Conservation (phyloP, 2,113 vertebrate genomes). For the Porphyrio hochstetteri region DNA sequence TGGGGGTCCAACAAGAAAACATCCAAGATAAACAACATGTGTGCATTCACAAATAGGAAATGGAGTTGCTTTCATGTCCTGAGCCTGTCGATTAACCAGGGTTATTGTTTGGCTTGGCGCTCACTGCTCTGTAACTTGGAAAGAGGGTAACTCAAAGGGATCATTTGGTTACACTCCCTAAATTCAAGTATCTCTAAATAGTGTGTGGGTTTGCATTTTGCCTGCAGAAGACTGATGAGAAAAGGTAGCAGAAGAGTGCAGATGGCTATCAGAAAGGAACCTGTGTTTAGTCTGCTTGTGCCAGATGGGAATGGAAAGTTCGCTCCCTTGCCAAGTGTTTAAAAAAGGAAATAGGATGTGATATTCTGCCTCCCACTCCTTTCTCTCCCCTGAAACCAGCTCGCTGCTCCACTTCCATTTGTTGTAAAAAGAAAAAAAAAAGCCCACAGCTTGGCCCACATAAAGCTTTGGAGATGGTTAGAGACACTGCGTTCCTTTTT, state of each 20-base stretch:
- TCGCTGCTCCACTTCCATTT: conserved; percentile 47
- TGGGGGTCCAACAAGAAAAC: not conserved
- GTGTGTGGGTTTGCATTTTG: not conserved
- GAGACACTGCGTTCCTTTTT: conserved; percentile 25
- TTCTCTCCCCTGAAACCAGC: conserved; percentile 54
- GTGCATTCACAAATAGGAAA: conserved; percentile 75
- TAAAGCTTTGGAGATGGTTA: conserved; percentile 10
- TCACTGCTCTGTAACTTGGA: not conserved
- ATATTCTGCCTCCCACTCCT: conserved; percentile 61
- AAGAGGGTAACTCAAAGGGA: conserved; percentile 32
- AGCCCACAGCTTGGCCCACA: not conserved
- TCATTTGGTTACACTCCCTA: conserved; percentile 15
- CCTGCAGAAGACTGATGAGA: conserved; percentile 31
- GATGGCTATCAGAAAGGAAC: conserved; percentile 47
- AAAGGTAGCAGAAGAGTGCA: conserved; percentile 49
- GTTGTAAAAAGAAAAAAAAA: conserved; percentile 29
- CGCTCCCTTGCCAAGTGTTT: conserved; percentile 55
- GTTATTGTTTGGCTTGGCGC: conserved; percentile 32
- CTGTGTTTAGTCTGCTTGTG: conserved; percentile 47
- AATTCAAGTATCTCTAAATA: conserved; percentile 44
- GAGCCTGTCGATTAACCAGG: conserved; percentile 43
- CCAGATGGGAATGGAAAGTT: conserved; percentile 64
- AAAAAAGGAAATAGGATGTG: conserved; percentile 70
- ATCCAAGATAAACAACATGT: conserved; percentile 74
- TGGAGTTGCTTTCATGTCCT: conserved; percentile 60